Conservation (phyloP, 1,140 invertebrate genomes). For the Hypsibius dujardini region DNA sequence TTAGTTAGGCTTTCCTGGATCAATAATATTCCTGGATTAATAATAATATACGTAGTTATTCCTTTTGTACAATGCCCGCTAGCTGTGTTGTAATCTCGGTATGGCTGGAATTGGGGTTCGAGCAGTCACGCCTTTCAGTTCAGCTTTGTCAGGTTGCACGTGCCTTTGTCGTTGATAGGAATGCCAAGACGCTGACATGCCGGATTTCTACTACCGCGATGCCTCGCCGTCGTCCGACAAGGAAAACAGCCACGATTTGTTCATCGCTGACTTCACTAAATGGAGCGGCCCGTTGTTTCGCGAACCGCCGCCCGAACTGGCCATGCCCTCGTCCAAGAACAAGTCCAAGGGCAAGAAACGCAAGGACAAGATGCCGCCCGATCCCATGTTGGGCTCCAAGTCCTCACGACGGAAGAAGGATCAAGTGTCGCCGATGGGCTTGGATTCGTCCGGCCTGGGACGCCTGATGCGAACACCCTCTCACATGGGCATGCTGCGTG, state of each 20-base stretch:
- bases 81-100: background rate
- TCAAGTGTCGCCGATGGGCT: background rate
- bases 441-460: background rate
- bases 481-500: background rate
- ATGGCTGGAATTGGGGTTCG: background rate
- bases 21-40: too few species aligned
- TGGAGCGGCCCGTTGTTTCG: background rate
- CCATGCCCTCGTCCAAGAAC: too few species aligned
- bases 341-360: background rate
- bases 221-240: background rate
- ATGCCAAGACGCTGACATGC: slow-evolving; percentile 10
- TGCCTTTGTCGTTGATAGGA: background rate
- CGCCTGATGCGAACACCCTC: background rate
- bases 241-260: background rate
- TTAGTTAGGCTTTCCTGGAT: too few species aligned
- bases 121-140: background rate
- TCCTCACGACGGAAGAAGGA: background rate
- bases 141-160: too few species aligned
- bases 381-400: background rate
- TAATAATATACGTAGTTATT: background rate
- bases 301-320: too few species aligned
- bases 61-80: background rate
- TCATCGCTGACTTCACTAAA: background rate
- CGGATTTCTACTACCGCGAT: background rate
- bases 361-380: background rate